A percentile compares a stretch with the other conserved stretches of the same genome.
These are phyloP conservation scores for Micromesistius poutassou DNA, from an alignment of 2,797 vertebrate genomes.

Conservation along the genomic window DNA sequence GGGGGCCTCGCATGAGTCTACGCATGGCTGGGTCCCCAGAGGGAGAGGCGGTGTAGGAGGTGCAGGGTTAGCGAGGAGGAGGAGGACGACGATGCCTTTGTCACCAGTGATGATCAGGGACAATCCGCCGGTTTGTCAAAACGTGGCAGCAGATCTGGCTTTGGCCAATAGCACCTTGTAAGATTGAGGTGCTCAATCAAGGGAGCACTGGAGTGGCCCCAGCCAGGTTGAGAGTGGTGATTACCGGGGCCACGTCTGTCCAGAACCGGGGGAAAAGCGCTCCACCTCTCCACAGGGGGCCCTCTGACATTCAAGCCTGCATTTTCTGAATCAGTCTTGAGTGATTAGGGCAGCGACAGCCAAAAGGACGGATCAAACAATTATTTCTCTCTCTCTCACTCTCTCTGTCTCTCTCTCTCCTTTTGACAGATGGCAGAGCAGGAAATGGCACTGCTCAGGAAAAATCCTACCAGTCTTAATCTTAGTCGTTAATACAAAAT, in stretches of 20 bases:
- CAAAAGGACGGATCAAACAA: conserved; percentile 94
- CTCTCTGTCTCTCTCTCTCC: conserved; percentile 69
- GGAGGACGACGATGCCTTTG: conserved; percentile 73
- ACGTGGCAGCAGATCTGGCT: conserved; percentile 88
- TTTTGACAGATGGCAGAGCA: conserved; percentile 66
- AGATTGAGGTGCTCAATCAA: conserved; percentile 99
- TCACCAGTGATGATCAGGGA: conserved; percentile 90
- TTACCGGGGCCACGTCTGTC: conserved; percentile 90
- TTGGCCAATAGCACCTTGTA: conserved; percentile 87
- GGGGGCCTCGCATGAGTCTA: no score
- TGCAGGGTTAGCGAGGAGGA: conserved; percentile 61
- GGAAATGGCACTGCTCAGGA: conserved; percentile 46
- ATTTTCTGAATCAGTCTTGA: conserved; percentile 99
- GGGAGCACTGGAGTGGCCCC: conserved; percentile 86
- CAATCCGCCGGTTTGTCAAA: conserved; percentile 86
- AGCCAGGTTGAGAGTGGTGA: conserved; percentile 95
- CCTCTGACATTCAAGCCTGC: conserved; percentile 98
- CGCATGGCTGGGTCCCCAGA: no score
- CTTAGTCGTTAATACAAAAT: no score
- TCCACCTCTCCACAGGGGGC: conserved; percentile 95
- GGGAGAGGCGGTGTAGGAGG: conserved; percentile 46
- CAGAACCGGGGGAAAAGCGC: conserved; percentile 87
- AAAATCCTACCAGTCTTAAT: no score
- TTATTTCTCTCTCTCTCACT: conserved; percentile 82
- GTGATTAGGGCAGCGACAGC: conserved; percentile 96